phyloP scores from a whole-genome alignment of 2,888 invertebrate genomes.

The Acrobasis repandana region DNA sequence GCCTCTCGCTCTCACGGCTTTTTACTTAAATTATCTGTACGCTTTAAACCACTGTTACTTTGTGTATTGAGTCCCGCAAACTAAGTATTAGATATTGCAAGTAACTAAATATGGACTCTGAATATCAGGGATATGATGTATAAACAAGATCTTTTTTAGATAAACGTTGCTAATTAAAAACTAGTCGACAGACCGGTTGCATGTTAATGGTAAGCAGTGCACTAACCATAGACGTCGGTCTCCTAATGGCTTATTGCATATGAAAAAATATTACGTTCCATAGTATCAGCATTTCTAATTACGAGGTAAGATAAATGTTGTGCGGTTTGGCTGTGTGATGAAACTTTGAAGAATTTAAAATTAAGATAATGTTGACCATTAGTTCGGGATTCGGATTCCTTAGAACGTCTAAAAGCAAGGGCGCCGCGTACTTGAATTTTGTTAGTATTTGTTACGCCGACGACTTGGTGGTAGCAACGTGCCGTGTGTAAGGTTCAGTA shows the following conservation, averaged over 20 bases:
- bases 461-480: too few species aligned
- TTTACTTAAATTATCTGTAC: too few species aligned
- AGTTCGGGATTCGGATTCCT: too few species aligned
- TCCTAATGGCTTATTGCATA: not conserved
- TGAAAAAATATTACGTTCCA: not conserved
- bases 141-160: constrained; percentile 1
- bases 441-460: too few species aligned
- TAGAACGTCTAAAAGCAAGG: too few species aligned
- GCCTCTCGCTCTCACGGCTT: too few species aligned
- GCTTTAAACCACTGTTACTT: too few species aligned
- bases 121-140: not conserved
- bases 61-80: too few species aligned
- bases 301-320: not conserved
- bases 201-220: not conserved
- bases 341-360: not conserved
- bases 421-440: too few species aligned
- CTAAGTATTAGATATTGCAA: too few species aligned
- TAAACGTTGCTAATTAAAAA: not conserved
- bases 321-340: not conserved
- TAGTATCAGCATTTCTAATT: not conserved
- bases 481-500: too few species aligned
- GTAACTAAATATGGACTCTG: too few species aligned
- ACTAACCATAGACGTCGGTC: not conserved
- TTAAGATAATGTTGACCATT: not conserved
- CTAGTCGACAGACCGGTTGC: not conserved